Conservation (phyloP, 2,888 invertebrate species). For the Dicranocentrus wangi region DNA sequence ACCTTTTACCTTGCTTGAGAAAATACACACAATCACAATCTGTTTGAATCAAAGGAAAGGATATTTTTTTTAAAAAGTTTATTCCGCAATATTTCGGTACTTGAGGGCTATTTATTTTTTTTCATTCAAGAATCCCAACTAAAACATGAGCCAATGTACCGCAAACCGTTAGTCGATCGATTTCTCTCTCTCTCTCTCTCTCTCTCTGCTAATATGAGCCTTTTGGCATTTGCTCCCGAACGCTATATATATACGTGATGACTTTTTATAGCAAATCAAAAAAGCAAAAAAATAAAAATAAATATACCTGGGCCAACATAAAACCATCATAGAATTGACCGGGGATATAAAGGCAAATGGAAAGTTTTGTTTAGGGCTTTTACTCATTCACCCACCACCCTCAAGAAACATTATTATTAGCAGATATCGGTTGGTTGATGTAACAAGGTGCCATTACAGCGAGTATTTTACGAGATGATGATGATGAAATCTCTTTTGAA, state of each 20-base stretch:
- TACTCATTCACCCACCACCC: no score
- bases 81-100: slow-evolving; percentile 10
- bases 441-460: no score
- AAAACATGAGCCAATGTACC: not conserved
- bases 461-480: no score
- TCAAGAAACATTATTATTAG: no score
- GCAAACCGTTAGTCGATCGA: not conserved
- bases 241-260: no score
- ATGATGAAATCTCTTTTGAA: no score
- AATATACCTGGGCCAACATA: not conserved
- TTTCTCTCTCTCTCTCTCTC: not conserved
- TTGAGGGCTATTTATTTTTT: not conserved
- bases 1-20: not conserved
- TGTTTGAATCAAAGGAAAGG: not conserved
- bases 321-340: no score
- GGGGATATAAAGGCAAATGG: no score
- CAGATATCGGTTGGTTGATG: no score
- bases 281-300: not conserved
- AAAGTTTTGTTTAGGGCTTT: no score
- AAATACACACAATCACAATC: not conserved
- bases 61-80: not conserved
- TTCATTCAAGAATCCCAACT: slow-evolving; percentile 7
- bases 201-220: no score
- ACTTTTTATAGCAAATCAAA: not conserved
- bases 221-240: no score